Base-by-base conservation (phyloP, 2,797 vertebrate species). In the Coregonus suidteri region DNA sequence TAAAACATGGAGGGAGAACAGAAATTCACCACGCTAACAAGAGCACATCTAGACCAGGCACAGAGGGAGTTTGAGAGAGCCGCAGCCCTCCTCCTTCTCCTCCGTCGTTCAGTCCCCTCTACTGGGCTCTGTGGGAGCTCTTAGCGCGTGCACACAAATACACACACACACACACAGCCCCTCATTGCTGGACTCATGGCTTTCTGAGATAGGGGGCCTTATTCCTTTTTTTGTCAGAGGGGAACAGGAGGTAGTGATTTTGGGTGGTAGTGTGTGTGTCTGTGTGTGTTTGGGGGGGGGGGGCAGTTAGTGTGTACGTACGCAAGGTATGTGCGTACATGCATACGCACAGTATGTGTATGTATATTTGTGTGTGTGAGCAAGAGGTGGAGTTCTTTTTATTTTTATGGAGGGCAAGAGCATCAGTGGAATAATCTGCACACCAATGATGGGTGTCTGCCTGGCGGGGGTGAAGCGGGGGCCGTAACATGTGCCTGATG, bases 401-500 rank as follows among this genome's bases (percentile, higher is more conserved):
- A 76, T 41, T 47, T 11, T 47, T 47, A 82, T 79, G 69, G 72
- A 79, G 41, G 64, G 47, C 78, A 71, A 77, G 56, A 79, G 76
- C 83, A 79, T 87, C 83, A 81, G 88, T 84, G 77, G 79, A 87
- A 82, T 75, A 76, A 83, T 75, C 82, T 78, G 84, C 83, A 88
- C 88, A 86, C 86, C 80, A 88, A 80, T 73, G 86, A 88, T 79
- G 85, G 41, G 41, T 47, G 41, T 47, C 41, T 47, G 41, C 41
- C 9, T 47, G 41, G 41, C 9, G 79, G 83, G 78, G 89, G 77
- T 68, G 65, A 25, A 37, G 67, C 30, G 62, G 85, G 84, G 84
- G 84, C 84, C 82, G 86, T 89, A 88, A 90, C 87, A 82, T 85
- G 84, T 74, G 77, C 85, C 85, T 91, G 88, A 92, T 92, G 88